These are phyloP conservation scores for Eupithecia inturbata DNA, from an alignment of 2,888 invertebrate species.

Conservation along the genomic window DNA sequence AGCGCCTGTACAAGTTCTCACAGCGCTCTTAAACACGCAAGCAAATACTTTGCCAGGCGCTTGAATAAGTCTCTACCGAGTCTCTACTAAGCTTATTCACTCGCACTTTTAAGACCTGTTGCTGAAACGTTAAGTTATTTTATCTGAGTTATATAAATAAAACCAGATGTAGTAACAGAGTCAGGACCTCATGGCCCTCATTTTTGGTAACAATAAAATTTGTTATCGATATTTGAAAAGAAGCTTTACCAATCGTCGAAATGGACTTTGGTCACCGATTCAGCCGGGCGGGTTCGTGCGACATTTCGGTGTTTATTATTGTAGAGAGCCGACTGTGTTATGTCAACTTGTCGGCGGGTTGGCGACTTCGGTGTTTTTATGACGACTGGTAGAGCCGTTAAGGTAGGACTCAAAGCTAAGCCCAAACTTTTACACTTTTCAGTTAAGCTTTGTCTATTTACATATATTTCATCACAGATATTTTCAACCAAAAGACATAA, in stretches of 20 bases:
- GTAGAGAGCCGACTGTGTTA: background rate
- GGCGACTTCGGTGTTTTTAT: background rate
- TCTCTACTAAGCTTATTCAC: conserved; percentile 2
- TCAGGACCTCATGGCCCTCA: background rate
- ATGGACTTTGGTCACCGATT: background rate
- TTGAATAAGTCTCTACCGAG: conserved; percentile 6
- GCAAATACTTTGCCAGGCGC: conserved; percentile 8
- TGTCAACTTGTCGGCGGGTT: background rate
- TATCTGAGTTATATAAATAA: background rate
- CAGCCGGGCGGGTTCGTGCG: background rate
- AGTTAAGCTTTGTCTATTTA: background rate
- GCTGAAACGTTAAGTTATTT: background rate
- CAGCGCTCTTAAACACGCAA: background rate
- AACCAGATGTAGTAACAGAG: background rate
- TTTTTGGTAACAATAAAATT: background rate
- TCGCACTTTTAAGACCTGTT: conserved; percentile 13
- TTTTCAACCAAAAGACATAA: background rate
- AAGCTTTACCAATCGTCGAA: background rate
- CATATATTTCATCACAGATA: background rate
- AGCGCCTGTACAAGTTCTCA: conserved; percentile 9
- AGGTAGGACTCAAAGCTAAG: background rate
- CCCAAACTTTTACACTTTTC: background rate
- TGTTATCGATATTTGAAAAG: background rate
- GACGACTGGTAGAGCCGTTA: background rate
- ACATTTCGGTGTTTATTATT: background rate